phyloP scores from a whole-genome alignment of 2,113 vertebrate genomes.

The Pluvianellus socialis region DNA sequence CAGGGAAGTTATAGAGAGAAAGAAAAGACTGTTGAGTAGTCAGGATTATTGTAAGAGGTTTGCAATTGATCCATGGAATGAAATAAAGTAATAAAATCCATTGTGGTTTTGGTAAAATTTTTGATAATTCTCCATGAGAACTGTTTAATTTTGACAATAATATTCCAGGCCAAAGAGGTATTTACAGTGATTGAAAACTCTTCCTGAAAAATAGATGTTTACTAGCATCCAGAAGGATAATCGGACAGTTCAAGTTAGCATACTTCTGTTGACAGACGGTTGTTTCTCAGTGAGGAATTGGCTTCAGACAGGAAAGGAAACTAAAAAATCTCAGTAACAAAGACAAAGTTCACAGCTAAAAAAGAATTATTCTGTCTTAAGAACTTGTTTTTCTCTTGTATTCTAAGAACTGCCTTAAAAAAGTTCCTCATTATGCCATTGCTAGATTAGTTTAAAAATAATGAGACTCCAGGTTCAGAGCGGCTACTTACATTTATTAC shows the following conservation, averaged over 20 bases:
- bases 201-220: background rate
- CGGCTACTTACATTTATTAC: background rate
- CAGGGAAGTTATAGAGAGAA: background rate
- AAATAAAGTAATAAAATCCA: background rate
- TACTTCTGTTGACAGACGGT: background rate
- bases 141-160: background rate
- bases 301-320: background rate
- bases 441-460: background rate
- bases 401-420: background rate
- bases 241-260: background rate
- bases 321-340: background rate
- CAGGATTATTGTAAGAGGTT: background rate
- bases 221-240: background rate
- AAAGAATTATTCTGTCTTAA: background rate
- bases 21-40: background rate
- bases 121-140: background rate
- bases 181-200: background rate
- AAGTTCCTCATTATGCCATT: background rate
- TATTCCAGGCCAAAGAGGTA: background rate
- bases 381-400: background rate
- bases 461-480: background rate
- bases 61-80: background rate
- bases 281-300: background rate
- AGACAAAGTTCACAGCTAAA: background rate
- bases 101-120: background rate